Evolutionary conservation across 2,888 invertebrate genomes (phyloP), one percentile per base, ranked within the genome.

Genomic region (Sycophila texana): DNA sequence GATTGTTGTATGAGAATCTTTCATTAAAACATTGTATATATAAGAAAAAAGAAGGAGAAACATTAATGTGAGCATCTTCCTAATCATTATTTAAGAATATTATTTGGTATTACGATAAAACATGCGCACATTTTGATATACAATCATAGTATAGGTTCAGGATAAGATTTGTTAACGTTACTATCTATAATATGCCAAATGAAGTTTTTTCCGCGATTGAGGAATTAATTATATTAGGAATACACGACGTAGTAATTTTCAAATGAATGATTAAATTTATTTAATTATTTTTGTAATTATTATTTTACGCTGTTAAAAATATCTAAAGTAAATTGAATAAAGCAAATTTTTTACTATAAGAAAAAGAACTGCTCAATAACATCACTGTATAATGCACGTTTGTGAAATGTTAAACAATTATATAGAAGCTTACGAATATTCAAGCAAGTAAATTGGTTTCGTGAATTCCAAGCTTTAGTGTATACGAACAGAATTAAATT

Each of bases 111-210:
- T 75, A 68, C 51, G 67, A 67, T 51, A 16, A 79, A 71, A 66
- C 26, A 49, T 76, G 73, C 76, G 80, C 80, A 70, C 80, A 80
- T 55, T 58, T 66, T 51, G 60, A 13, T 57, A 67, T 77, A 67
- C 66, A 74, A 72, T 78, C 67, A 71, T 77, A 10, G 4, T 78
- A 60, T 51, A 4, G n/a, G n/a, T 3, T 58, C 66, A 63, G 30
- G 53, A 55, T 74, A 81, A 72, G 49, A 77, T 65, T 74, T 73
- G 70, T n/a, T 67, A 73, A 14, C 22, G 7, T 74, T 63, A 26
- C 26, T 47, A 61, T 65, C 18, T 20, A 63, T 12, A 72, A 63
- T 12, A 72, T 76, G 76, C 73, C 81, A 74, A 79, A 77, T 73
- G 20, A 74, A 58, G 73, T 79, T 79, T 79, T 67, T 58, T 10